phyloP scores from a whole-genome alignment of 2,888 invertebrate genomes.

The Drosophila ustulata region DNA sequence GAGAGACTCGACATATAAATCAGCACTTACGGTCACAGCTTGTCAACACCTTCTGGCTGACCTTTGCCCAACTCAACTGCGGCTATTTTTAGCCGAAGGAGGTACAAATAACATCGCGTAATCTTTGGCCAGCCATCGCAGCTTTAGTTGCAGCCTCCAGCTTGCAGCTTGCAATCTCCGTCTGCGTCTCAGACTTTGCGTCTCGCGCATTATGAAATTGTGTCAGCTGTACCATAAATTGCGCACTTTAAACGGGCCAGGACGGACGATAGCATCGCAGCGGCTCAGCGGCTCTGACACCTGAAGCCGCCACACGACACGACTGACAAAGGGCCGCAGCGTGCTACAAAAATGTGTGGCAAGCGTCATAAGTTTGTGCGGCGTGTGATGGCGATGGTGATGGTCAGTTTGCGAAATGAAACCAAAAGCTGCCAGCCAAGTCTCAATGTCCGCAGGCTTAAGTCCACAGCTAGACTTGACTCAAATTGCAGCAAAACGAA shows the following conservation, averaged over 20 bases:
- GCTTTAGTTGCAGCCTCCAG: background rate
- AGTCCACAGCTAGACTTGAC: constrained; percentile 25
- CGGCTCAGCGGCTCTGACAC: constrained; percentile 33
- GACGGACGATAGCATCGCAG: constrained; percentile 43
- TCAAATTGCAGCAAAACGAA: constrained; percentile 55
- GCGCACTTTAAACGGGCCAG: constrained; percentile 66
- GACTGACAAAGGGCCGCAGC: constrained; percentile 48
- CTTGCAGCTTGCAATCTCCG: background rate
- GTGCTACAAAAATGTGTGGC: constrained; percentile 46
- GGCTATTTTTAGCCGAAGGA: constrained; percentile 43
- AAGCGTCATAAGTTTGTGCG: constrained; percentile 31
- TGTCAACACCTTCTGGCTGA: constrained; percentile 59
- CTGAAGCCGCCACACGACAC: constrained; percentile 48
- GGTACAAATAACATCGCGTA: constrained; percentile 46
- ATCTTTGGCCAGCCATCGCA: constrained; percentile 54
- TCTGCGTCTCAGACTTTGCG: constrained; percentile 34
- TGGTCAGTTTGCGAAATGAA: constrained; percentile 41
- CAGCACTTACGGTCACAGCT: constrained; percentile 30
- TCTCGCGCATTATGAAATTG: constrained; percentile 75
- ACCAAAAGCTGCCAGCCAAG: constrained; percentile 54
- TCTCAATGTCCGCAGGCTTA: constrained; percentile 38
- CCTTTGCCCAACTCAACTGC: constrained; percentile 32
- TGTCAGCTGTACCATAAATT: constrained; percentile 77
- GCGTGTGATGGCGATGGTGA: constrained; percentile 32
- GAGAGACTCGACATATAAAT: constrained; percentile 42